Evolutionary conservation across 2,888 invertebrate species (phyloP).

Genomic region (Mesorhabditis belari): DNA sequence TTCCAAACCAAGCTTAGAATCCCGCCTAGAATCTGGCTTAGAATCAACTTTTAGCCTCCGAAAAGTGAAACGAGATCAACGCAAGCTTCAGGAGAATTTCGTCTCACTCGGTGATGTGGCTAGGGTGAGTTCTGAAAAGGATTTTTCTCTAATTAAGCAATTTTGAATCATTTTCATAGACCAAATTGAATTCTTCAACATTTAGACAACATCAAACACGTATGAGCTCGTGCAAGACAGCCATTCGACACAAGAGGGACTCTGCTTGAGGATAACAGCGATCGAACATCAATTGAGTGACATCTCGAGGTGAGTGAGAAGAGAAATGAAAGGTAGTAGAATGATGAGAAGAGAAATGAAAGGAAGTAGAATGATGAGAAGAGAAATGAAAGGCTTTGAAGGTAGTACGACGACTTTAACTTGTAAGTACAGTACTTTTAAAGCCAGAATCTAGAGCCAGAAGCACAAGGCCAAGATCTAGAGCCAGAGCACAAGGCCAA

Average conservation of each 20-base stretch:
- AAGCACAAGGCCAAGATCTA: too few species aligned
- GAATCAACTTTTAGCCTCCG: conserved; percentile 75
- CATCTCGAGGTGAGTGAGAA: conserved; percentile 8
- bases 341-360: too few species aligned
- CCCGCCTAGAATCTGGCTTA: too few species aligned
- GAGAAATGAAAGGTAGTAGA: not conserved
- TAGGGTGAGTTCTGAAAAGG: conserved; percentile 67
- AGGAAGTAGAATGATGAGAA: too few species aligned
- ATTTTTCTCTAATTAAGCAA: not conserved
- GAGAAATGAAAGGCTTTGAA: too few species aligned
- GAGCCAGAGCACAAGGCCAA: too few species aligned
- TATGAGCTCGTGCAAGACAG: conserved; percentile 97
- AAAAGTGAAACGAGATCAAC: conserved; percentile 99
- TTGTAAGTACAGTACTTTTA: too few species aligned
- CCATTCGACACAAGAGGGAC: conserved; percentile 82
- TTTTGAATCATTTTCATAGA: not conserved
- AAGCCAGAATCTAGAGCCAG: too few species aligned
- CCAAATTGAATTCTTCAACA: conserved; percentile 48
- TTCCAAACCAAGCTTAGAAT: too few species aligned
- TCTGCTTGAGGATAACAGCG: conserved; percentile 84
- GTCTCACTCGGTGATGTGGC: conserved; percentile 99
- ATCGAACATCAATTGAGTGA: conserved; percentile 63
- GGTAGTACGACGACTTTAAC: too few species aligned
- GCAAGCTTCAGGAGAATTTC: conserved; percentile 97
- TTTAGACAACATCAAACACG: conserved; percentile 91